These are phyloP conservation scores for Onychostruthus taczanowskii DNA, from an alignment of 2,113 vertebrate species.

Conservation along the genomic window DNA sequence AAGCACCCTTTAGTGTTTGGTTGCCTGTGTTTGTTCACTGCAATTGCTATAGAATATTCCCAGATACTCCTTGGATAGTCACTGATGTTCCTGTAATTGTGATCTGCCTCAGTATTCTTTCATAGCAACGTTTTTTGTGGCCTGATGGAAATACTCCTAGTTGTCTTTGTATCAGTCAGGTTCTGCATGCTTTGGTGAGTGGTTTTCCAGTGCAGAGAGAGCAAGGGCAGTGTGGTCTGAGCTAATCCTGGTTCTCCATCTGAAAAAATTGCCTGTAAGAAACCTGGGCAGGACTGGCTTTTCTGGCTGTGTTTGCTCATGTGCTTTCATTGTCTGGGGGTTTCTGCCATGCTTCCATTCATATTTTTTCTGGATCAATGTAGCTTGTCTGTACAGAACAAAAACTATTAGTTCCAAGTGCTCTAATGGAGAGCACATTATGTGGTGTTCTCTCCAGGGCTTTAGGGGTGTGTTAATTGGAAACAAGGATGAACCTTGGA, in stretches of 20 bases:
- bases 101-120: neutral
- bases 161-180: neutral
- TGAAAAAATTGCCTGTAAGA: neutral
- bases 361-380: neutral
- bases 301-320: neutral
- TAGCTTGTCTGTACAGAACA: neutral
- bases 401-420: fast-evolving
- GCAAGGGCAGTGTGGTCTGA: neutral
- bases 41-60: neutral
- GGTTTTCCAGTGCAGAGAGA: neutral
- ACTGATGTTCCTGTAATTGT: neutral
- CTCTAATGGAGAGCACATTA: neutral
- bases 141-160: neutral
- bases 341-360: neutral
- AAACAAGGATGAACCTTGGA: neutral
- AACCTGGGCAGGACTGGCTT: neutral
- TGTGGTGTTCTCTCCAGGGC: neutral
- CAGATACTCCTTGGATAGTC: neutral
- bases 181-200: neutral
- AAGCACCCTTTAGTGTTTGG: neutral
- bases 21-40: neutral
- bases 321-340: neutral
- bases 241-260: neutral
- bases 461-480: neutral
- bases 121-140: neutral